Base-by-base conservation (phyloP, 2,113 vertebrate species). In the Aramus guarauna region DNA sequence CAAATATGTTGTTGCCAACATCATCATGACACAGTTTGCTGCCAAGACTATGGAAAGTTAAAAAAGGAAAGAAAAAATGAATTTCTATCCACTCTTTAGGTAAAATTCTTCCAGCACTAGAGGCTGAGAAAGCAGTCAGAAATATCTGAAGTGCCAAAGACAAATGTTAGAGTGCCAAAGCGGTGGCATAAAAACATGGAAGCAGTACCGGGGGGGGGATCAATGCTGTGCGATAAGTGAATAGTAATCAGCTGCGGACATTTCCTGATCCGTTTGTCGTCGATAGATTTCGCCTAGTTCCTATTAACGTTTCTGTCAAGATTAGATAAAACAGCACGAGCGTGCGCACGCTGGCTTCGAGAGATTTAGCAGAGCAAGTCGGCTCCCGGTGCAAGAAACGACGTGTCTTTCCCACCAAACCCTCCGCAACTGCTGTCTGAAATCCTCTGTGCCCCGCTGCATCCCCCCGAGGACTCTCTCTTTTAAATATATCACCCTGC, bases 1-100 rank as follows among this genome's bases (percentile, higher is more conserved):
- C 96, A 96, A 95, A 92, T 93, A 95, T 82, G 94, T 95, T 96
- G 94, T 91, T 97, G 97, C 97, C 97, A 97, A 95, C 96, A 96
- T 97, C 96, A 94, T 96, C 93, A 94, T 92, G 96, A 97, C 96
- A 95, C 81, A 66, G 74, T 95, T 96, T 93, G 93, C 96, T 97
- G 97, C 96, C 96, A 97, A 97, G 95, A 81, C 94, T 85, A 66
- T 92, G 92, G 90, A 15, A 85, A 97, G 96, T 96, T 97, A 96
- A 95, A 96, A 95, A 94, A 94, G 74, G 96, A 94, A 96, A 92
- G 87, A 73, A 88, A 76, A 91, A 94, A 84, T 43, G 86, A 89
- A 90, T 96, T 96, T 85, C 94, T 90, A 64, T 82, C 83, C 67
- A 71, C 93, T 96, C 84, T 94, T 96, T 90, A 96, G 94, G 95